Evolutionary conservation across 92 coral and sea anemone genomes (phyloP), one percentile per base, ranked within the genome.

Genomic region (Hydrozoanthus gracilis): DNA sequence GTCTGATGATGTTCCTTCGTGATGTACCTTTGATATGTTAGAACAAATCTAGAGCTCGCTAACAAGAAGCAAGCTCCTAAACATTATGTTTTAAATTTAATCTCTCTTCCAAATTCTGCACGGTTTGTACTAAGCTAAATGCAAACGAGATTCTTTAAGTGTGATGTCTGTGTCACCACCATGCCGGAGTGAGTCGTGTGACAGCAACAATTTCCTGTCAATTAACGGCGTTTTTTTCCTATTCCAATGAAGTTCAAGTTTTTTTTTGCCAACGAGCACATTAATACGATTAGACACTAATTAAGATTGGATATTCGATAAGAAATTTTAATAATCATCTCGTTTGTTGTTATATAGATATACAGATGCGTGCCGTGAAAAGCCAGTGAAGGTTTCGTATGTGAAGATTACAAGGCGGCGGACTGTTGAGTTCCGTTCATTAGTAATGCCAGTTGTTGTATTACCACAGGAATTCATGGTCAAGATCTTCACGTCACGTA

Each of bases 261-360:
- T 27, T 27, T 27, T 76, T 50, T 35, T 35, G 44, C 46, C 35
- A 76, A 52, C 82, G 20, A 76, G 16, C 6, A 6, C 15, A 68
- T 20, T 65, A 64, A 65, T 46, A 80, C 48, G 74, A 80, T 80
- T 80, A 65, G 61, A 65, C 48, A 48, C 48, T 47, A 65, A 80
- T 80, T 65, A 61, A 80, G 69, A 47, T 80, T 16, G 56, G 49
- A 61, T 78, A n/a, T 51, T 27, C 39, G 39, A 56, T 78, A 78
- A 60, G 55, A 11, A 13, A 16, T 44, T 56, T 62, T 62, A 48
- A 64, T 17, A 64, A 14, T 17, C 20, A 80, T 6, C 46, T 9
- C 44, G 17, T 75, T 51, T 17, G 11, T 11, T 64, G 61, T 7
- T 14, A 62, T 27, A 27, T 27, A 27, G 39, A 27, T 27, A 27